Conservation (phyloP, 2,113 vertebrate genomes). For the Datnioides undecimradiatus region DNA sequence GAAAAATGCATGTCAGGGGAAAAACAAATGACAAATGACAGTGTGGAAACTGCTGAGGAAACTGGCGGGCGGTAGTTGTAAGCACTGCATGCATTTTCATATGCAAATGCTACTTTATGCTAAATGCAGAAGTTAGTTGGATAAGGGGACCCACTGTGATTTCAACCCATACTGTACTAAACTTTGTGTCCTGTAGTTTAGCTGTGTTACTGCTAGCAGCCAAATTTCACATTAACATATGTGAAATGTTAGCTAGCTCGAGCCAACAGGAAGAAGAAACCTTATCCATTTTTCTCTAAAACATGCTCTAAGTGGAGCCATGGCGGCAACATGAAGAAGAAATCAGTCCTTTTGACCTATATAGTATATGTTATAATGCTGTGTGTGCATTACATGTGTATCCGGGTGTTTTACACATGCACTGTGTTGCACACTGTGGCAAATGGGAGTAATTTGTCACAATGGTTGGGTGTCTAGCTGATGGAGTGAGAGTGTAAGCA, state of each 20-base stretch:
- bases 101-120: neutral
- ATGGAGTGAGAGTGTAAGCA: slow-evolving; percentile 61
- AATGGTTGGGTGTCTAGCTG: slow-evolving; percentile 37
- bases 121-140: neutral
- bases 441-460: slow-evolving; percentile 70
- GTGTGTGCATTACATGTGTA: slow-evolving; percentile 18
- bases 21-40: neutral
- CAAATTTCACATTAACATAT: no score
- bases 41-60: neutral
- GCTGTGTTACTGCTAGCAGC: no score
- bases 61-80: neutral
- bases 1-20: neutral
- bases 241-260: no score
- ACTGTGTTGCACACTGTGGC: slow-evolving; percentile 17
- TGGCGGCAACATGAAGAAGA: neutral
- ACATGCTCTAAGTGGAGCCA: neutral
- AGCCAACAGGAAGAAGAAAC: no score
- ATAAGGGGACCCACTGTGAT: no score
- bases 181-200: no score
- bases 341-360: neutral
- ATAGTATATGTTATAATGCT: neutral
- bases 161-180: no score
- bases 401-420: slow-evolving; percentile 19
- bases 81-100: neutral
- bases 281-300: neutral